These are phyloP conservation scores for Gallirallus australis DNA, from an alignment of 2,797 vertebrate species.

Conservation along the genomic window DNA sequence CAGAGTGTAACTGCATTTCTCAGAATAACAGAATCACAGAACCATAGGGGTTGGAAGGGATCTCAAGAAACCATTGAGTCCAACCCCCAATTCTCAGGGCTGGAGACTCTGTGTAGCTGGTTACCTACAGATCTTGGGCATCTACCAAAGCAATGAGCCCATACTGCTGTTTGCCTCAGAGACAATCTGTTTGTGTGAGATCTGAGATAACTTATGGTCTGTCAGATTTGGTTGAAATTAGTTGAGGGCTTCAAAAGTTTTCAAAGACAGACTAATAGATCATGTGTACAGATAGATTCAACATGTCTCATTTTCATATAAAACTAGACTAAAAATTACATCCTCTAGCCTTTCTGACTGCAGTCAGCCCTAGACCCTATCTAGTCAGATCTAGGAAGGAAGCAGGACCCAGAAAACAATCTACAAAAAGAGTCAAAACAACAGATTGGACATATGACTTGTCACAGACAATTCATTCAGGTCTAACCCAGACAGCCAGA, in stretches of 20 bases:
- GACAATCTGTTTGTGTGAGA: background rate
- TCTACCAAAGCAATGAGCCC: background rate
- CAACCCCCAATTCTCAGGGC: background rate
- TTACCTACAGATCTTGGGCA: background rate
- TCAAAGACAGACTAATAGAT: background rate
- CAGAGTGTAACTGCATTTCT: background rate
- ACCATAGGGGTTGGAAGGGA: too few relatives aligned
- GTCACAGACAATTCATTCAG: background rate
- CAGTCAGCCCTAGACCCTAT: background rate
- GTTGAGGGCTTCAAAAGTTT: background rate
- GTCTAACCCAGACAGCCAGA: background rate
- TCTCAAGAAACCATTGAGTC: too few relatives aligned
- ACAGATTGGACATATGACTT: background rate
- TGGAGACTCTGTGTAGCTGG: background rate
- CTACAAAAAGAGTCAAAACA: background rate
- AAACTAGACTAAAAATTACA: background rate
- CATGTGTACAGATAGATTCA: background rate
- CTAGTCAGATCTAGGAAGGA: background rate
- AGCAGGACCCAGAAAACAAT: background rate
- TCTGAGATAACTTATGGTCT: background rate
- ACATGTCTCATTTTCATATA: background rate
- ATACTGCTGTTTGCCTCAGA: background rate
- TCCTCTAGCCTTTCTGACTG: background rate
- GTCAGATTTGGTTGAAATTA: background rate
- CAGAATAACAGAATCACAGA: too few relatives aligned